A percentile compares a stretch with the other conserved stretches of the same genome.
Conservation (phyloP, 2,888 invertebrate genomes). For the Drosophila lutescens region DNA sequence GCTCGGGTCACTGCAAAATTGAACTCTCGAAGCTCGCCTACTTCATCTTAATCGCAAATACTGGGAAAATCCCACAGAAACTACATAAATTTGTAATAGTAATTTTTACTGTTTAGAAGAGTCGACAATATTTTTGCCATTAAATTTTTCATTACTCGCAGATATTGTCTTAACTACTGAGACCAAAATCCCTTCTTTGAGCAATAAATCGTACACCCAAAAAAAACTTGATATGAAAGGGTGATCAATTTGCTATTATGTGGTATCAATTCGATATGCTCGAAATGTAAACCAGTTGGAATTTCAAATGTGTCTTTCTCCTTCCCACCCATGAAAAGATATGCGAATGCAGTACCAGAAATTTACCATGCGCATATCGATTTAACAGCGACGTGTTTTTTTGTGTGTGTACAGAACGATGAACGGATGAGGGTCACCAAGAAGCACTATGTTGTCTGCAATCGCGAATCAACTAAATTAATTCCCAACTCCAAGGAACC, state of each 20-base stretch:
- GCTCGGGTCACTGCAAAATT: conserved; percentile 34
- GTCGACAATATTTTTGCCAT: too few species aligned
- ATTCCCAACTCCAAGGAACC: conserved; percentile 44
- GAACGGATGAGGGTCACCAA: neutral
- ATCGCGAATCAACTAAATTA: conserved; percentile 71
- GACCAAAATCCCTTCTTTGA: neutral
- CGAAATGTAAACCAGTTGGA: too few species aligned
- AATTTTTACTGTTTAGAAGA: neutral
- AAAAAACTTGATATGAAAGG: too few species aligned
- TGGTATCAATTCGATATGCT: too few species aligned
- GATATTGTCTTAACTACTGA: neutral
- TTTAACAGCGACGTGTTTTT: too few species aligned
- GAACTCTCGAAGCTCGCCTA: conserved; percentile 20
- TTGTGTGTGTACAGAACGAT: neutral
- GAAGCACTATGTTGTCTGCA: neutral
- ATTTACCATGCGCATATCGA: too few species aligned
- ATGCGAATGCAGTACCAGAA: too few species aligned
- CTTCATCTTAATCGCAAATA: neutral
- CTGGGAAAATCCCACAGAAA: conserved; percentile 6
- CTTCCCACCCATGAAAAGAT: too few species aligned
- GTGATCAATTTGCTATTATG: too few species aligned
- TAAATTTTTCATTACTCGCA: neutral
- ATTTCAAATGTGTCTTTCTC: too few species aligned
- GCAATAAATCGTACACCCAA: neutral
- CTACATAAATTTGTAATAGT: conserved; percentile 4